Percentiles rank a stretch among this genome's conserved stretches.
Evolutionary conservation across 2,888 invertebrate genomes (phyloP).

Genomic region (Agrotis clavis): DNA sequence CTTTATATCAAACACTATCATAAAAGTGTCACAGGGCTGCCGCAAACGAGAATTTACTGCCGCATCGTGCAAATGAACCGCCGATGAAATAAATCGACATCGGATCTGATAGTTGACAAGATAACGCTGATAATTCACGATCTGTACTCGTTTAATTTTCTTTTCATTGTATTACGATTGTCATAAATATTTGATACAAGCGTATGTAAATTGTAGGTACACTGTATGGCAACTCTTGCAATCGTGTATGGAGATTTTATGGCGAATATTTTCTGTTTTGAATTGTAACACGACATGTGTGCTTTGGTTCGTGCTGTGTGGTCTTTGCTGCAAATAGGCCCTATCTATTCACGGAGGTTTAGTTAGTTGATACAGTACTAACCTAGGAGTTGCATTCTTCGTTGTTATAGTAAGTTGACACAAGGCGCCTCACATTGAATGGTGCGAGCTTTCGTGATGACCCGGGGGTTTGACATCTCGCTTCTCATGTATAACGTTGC

Average conservation of each 20-base stretch:
- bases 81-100: conserved; percentile 82
- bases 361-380: background rate
- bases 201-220: conserved; percentile 60
- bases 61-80: conserved; percentile 87
- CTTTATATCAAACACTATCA: conserved; percentile 83
- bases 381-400: background rate
- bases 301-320: conserved; percentile 58
- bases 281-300: conserved; percentile 49
- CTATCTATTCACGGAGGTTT: conserved; percentile 2
- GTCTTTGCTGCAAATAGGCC: conserved; percentile 41
- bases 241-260: conserved; percentile 61
- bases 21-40: conserved; percentile 88
- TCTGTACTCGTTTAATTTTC: conserved; percentile 70
- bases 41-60: conserved; percentile 89
- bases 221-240: conserved; percentile 53
- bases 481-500: too few relatives aligned
- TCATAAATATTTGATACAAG: conserved; percentile 65
- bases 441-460: too few relatives aligned
- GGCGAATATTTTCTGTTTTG: conserved; percentile 61
- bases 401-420: background rate
- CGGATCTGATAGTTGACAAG: conserved; percentile 81
- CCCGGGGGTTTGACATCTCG: too few relatives aligned
- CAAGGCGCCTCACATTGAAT: background rate
- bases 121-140: conserved; percentile 82
- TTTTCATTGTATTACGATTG: conserved; percentile 64